Base-by-base conservation (phyloP, 2,797 vertebrate species). In the Neosilurus hyrtlii region DNA sequence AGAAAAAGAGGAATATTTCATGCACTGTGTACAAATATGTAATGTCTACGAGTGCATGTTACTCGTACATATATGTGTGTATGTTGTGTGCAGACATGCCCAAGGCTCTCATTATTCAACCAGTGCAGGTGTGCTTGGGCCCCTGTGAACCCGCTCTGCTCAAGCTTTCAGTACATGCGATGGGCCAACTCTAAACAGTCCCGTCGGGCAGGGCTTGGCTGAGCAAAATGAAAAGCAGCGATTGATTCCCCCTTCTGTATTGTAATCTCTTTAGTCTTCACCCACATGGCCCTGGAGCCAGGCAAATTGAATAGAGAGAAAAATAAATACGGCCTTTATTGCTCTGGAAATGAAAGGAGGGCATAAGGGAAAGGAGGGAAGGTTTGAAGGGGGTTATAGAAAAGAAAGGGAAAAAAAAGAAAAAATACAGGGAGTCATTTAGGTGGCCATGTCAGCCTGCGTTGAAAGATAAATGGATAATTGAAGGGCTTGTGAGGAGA, bases 261-360 rank as follows among this genome's bases (percentile, higher is more conserved):
- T 91, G 88, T 92, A 92, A 94, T 93, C 89, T 89, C 86, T 91
- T 93, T 91, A 91, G 81, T 86, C 85, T 82, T 84, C 78, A 86
- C 82, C 91, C 89, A 90, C 88, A 91, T 86, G 90, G 88, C 91
- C 86, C 82, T 87, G 86, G 85, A 88, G 86, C 87, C 79, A 81
- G n/a, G 84, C 86, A 90, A 89, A 93, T 87, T 90, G 86, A 94
- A 91, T 86, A 87, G 88, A 83, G 89, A 70, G 81, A 89, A 93
- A 94, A 92, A 93, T 91, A 93, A 92, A 93, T 90, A 90, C 85
- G 84, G 78, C 82, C 88, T 90, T 92, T 92, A 91, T 92, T 91
- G 90, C 89, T 90, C 88, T 80, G 86, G 88, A 91, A 91, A 90
- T 89, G 82, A 90, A 85, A 88, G 75, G 24, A 63, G 59, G 30